Conservation (phyloP, 2,888 invertebrate species). For the Agriopis aurantiaria region DNA sequence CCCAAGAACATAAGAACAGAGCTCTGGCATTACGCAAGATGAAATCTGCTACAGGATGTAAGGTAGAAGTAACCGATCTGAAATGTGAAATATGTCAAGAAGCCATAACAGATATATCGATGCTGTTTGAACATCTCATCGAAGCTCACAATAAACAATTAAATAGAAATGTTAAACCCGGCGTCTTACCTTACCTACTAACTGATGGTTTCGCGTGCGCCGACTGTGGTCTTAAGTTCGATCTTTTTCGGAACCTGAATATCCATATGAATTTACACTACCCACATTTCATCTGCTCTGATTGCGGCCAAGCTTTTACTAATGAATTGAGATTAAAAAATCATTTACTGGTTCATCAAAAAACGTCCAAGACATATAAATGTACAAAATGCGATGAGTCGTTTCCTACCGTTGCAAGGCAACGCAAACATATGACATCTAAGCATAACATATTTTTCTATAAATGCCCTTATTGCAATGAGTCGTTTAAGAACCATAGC, state of each 20-base stretch:
- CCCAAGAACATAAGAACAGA: slow-evolving; percentile 8
- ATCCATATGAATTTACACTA: slow-evolving; percentile 64
- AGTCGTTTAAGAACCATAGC: neutral
- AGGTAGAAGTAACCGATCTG: slow-evolving; percentile 14
- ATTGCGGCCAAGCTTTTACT: slow-evolving; percentile 6
- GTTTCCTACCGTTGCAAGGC: neutral
- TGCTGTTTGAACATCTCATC: slow-evolving; percentile 10
- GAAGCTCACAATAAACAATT: slow-evolving; percentile 8
- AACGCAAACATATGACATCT: slow-evolving; percentile 1
- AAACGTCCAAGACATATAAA: neutral
- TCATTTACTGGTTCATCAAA: neutral
- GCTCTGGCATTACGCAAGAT: neutral
- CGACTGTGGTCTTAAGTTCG: slow-evolving; percentile 13
- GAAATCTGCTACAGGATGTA: neutral
- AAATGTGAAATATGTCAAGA: slow-evolving; percentile 5
- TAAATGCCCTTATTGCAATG: slow-evolving; percentile 10
- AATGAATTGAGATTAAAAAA: neutral
- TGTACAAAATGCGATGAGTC: slow-evolving; percentile 2
- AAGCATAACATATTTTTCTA: neutral
- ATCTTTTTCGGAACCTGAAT: slow-evolving; percentile 32
- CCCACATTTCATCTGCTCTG: slow-evolving; percentile 5
- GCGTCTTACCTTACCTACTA: slow-evolving; percentile 8
- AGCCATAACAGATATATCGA: neutral
- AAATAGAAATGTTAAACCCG: slow-evolving; percentile 2
- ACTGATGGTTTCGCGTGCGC: slow-evolving; percentile 7